Conservation (phyloP, 2,888 invertebrate species). For the Phengaris arion region DNA sequence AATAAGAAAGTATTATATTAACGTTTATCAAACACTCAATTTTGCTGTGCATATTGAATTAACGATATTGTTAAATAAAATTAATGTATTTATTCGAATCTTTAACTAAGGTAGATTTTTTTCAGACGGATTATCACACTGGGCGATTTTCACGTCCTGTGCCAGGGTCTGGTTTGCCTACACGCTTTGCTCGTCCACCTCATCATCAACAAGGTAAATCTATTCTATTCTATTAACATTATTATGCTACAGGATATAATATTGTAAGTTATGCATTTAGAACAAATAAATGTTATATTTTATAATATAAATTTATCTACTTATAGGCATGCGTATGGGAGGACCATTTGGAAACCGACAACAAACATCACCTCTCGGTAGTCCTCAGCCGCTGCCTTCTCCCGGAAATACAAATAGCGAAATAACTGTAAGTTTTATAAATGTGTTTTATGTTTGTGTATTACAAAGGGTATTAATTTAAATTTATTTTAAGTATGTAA, state of each 20-base stretch:
- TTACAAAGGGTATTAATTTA: background rate
- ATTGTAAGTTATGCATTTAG: background rate
- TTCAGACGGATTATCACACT: slow-evolving; percentile 59
- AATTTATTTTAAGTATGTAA: background rate
- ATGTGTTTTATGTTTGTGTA: no score
- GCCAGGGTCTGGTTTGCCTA: slow-evolving; percentile 67
- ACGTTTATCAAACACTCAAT: no score
- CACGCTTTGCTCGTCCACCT: slow-evolving; percentile 68
- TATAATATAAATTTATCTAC: background rate
- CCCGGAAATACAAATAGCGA: slow-evolving; percentile 69
- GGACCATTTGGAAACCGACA: slow-evolving; percentile 66
- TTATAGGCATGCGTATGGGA: slow-evolving; percentile 69
- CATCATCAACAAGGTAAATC: slow-evolving; percentile 68
- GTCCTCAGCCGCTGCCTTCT: slow-evolving; percentile 74
- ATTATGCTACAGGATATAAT: background rate
- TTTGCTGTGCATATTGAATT: no score
- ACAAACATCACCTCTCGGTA: slow-evolving; percentile 73
- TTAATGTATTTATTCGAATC: no score
- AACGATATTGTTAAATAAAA: no score
- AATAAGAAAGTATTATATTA: no score
- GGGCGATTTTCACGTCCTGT: slow-evolving; percentile 68
- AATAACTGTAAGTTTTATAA: slow-evolving; percentile 59
- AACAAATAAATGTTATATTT: background rate
- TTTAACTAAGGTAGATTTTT: background rate
- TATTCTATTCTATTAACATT: background rate